A percentile compares a stretch with the other conserved stretches of the same genome.
phyloP scores from a whole-genome alignment of 2,888 invertebrate genomes.

The Leucophora obtusa region DNA sequence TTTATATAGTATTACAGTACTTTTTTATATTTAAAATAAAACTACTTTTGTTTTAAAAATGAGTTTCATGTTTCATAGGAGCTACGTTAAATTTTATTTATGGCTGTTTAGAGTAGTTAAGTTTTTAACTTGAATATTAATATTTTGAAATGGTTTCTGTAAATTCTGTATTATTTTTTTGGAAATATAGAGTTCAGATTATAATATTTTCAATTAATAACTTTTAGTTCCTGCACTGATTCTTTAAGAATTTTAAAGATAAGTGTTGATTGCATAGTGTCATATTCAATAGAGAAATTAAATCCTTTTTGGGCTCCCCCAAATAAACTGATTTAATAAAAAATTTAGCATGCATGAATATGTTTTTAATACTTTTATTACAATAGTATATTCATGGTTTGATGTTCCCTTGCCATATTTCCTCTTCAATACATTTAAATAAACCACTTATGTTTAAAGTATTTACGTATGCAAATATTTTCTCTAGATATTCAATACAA shows the following conservation, averaged over 20 bases:
- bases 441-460: constrained; percentile 35
- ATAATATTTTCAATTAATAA: too few relatives aligned
- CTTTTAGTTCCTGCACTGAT: too few relatives aligned
- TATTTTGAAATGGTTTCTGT: too few relatives aligned
- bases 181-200: too few relatives aligned
- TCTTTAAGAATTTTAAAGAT: too few relatives aligned
- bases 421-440: background rate
- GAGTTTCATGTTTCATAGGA: background rate
- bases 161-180: too few relatives aligned
- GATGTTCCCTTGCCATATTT: background rate
- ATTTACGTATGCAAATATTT: constrained; percentile 48
- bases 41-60: background rate
- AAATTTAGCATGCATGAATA: too few relatives aligned
- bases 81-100: background rate
- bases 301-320: too few relatives aligned
- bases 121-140: background rate
- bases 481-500: background rate
- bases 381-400: background rate
- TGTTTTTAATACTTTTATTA: too few relatives aligned
- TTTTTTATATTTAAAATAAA: background rate
- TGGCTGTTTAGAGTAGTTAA: background rate
- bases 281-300: too few relatives aligned
- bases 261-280: too few relatives aligned
- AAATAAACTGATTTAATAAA: too few relatives aligned
- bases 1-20: background rate